Percentiles rank a stretch among this genome's conserved stretches.
phyloP scores from a whole-genome alignment of 2,888 invertebrate genomes.

The Frankliniella fusca region DNA sequence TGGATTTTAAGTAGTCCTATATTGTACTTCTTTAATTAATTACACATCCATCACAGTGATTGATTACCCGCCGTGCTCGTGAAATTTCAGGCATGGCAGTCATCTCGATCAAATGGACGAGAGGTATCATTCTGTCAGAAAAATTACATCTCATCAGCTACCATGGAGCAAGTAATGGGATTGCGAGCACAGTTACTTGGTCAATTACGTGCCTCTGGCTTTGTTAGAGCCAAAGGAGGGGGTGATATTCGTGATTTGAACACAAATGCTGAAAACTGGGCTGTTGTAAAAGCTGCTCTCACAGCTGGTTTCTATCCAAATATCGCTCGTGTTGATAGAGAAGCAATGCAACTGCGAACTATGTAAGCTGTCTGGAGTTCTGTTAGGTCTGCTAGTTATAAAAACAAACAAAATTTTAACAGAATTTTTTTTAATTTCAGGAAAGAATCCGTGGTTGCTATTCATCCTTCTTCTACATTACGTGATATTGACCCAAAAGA shows the following conservation, averaged over 20 bases:
- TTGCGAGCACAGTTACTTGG: slow-evolving; percentile 79
- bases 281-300: slow-evolving; percentile 84
- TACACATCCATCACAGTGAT: neutral
- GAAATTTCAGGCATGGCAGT: slow-evolving; percentile 45
- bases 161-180: slow-evolving; percentile 86
- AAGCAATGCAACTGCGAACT: slow-evolving; percentile 58
- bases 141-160: slow-evolving; percentile 70
- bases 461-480: slow-evolving; percentile 61
- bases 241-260: slow-evolving; percentile 76
- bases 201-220: slow-evolving; percentile 69
- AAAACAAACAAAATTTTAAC: slow-evolving; percentile 25
- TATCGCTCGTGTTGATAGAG: slow-evolving; percentile 68
- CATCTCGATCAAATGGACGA: slow-evolving; percentile 57
- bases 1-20: slow-evolving; percentile 22
- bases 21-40: neutral
- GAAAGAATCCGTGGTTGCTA: slow-evolving; percentile 57
- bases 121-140: slow-evolving; percentile 69
- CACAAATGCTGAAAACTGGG: slow-evolving; percentile 79
- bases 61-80: neutral
- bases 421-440: slow-evolving; percentile 46
- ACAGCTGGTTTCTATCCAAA: slow-evolving; percentile 88
- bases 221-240: slow-evolving; percentile 60
- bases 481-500: slow-evolving; percentile 45
- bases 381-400: slow-evolving; percentile 11
- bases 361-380: slow-evolving; percentile 50